A percentile compares a stretch with the other conserved stretches of the same genome.
phyloP scores from a whole-genome alignment of 1,140 invertebrate genomes.

The Aphelinus certus region DNA sequence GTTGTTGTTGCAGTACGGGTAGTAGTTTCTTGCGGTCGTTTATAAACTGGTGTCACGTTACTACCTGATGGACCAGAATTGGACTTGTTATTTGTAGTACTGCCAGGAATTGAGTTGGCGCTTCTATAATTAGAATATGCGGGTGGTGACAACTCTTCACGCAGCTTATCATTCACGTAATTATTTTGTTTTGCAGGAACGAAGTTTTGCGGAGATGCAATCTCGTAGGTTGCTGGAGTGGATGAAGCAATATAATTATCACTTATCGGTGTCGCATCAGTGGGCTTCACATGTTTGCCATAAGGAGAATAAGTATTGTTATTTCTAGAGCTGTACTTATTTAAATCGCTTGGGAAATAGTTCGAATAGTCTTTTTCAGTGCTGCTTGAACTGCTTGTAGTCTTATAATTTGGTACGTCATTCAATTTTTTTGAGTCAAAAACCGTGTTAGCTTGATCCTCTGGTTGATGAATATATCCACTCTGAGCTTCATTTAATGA shows the following conservation, averaged over 20 bases:
- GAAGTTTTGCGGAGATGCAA: constrained; percentile 31
- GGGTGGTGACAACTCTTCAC: constrained; percentile 51
- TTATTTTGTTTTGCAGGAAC: constrained; percentile 33
- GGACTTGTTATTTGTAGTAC: background rate
- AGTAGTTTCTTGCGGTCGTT: constrained; percentile 31
- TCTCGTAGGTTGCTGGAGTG: constrained; percentile 51
- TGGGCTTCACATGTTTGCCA: constrained; percentile 57
- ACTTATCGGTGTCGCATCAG: constrained; percentile 55
- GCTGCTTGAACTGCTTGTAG: constrained; percentile 39
- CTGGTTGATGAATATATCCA: constrained; percentile 51
- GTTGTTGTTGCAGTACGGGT: constrained; percentile 32
- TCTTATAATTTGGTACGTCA: constrained; percentile 45
- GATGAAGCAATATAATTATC: constrained; percentile 62
- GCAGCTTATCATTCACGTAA: constrained; percentile 42
- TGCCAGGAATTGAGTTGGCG: constrained; percentile 33
- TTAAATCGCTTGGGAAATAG: constrained; percentile 62
- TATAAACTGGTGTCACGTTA: constrained; percentile 32
- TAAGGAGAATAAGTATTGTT: constrained; percentile 61
- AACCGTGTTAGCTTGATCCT: constrained; percentile 52
- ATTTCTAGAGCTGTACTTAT: constrained; percentile 65
- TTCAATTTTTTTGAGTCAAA: constrained; percentile 49
- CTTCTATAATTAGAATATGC: constrained; percentile 37
- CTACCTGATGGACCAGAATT: background rate
- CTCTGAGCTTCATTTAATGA: constrained; percentile 47
- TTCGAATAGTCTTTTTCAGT: constrained; percentile 54